These are phyloP conservation scores for Macquaria ambigua DNA, from an alignment of 2,113 vertebrate genomes.

Conservation along the genomic window DNA sequence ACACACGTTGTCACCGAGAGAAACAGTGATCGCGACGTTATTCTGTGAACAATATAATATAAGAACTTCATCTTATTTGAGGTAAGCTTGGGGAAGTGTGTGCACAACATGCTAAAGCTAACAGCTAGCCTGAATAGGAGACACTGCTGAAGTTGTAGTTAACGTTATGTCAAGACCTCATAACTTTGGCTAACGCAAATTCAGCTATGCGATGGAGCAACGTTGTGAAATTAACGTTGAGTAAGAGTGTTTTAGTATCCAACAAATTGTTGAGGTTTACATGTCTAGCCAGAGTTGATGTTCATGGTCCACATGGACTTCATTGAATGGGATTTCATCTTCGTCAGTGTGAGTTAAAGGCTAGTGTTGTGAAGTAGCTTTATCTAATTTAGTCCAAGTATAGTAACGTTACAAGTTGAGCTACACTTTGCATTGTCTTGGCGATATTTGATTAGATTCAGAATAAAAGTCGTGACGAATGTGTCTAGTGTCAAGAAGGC, in stretches of 20 bases:
- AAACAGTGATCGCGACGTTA: fast-evolving
- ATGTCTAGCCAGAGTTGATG: too few species aligned
- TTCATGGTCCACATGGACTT: not conserved
- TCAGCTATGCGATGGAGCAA: not conserved
- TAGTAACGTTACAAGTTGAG: not conserved
- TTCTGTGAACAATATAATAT: not conserved
- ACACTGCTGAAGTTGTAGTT: not conserved
- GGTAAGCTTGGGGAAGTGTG: constrained; percentile 45
- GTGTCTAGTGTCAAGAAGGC: not conserved
- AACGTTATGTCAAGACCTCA: not conserved
- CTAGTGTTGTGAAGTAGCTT: not conserved
- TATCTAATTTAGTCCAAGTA: not conserved
- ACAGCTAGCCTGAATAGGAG: constrained; percentile 24
- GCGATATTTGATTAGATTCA: not conserved
- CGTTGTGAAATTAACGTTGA: not conserved
- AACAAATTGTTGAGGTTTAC: not conserved
- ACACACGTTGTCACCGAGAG: fast-evolving
- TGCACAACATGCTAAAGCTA: constrained; percentile 61
- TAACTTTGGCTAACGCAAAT: not conserved
- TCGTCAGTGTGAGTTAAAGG: not conserved
- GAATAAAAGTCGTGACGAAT: too few species aligned
- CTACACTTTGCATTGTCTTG: not conserved
- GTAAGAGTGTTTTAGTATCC: not conserved
- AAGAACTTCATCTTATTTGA: not conserved
- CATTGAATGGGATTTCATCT: not conserved